phyloP scores from a whole-genome alignment of 1,140 invertebrate species.

The Coptotermes formosanus region DNA sequence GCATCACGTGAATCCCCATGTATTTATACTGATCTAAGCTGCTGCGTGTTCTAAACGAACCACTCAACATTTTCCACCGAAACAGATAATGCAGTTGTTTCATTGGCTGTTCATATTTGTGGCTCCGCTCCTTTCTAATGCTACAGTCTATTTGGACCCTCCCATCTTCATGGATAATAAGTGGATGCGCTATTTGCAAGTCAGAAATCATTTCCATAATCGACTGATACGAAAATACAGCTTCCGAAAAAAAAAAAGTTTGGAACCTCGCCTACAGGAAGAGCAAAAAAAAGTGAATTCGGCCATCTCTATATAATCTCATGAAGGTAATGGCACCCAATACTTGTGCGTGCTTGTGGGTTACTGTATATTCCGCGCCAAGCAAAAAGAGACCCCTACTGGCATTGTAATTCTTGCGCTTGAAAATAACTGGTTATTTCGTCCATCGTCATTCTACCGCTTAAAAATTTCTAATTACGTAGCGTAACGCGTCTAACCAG shows the following conservation, averaged over 20 bases:
- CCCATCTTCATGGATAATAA: neutral
- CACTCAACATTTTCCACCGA: neutral
- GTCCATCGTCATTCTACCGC: too few species aligned
- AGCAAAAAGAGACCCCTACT: neutral
- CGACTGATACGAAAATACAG: neutral
- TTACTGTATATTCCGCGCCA: neutral
- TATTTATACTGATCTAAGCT: too few species aligned
- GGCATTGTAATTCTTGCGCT: too few species aligned
- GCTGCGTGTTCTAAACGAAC: too few species aligned
- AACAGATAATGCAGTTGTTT: neutral
- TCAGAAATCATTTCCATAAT: neutral
- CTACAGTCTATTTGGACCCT: neutral
- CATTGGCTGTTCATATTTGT: neutral
- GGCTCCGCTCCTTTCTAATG: neutral
- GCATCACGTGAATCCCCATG: too few species aligned
- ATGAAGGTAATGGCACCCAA: neutral
- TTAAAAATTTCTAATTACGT: too few species aligned
- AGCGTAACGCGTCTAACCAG: too few species aligned
- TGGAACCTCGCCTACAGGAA: neutral
- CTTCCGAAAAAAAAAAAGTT: constrained; percentile 8
- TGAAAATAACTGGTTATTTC: too few species aligned
- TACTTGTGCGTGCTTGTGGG: neutral
- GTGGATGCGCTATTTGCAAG: neutral
- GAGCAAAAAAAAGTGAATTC: neutral
- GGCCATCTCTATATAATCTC: neutral